Conservation (phyloP, 2,797 vertebrate genomes). For the Neoniphon sammara region DNA sequence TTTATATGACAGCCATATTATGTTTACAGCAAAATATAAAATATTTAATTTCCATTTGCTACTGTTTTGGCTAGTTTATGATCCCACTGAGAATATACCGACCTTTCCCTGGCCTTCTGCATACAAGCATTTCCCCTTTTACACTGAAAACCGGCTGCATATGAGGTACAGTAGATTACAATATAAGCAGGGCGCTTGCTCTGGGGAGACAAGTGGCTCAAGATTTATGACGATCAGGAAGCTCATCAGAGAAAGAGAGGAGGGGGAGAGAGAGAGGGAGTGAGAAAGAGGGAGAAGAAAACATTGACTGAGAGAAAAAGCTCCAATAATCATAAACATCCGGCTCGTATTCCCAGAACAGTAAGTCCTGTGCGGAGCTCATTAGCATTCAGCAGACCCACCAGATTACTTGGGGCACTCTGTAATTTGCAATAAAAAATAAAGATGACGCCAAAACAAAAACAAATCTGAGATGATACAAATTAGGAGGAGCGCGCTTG, state of each 20-base stretch:
- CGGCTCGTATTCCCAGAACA: constrained; percentile 74
- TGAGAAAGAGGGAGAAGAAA: constrained; percentile 57
- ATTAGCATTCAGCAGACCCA: constrained; percentile 80
- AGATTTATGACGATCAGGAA: constrained; percentile 77
- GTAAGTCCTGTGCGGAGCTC: constrained; percentile 70
- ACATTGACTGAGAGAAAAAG: constrained; percentile 78
- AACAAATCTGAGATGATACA: constrained; percentile 85
- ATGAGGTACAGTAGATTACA: constrained; percentile 64
- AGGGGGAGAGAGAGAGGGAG: constrained; percentile 16
- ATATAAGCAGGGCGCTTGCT: constrained; percentile 63
- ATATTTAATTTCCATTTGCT: constrained; percentile 38
- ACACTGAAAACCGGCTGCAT: constrained; percentile 53
- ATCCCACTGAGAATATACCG: constrained; percentile 58
- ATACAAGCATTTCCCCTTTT: constrained; percentile 41
- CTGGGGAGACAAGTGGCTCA: constrained; percentile 52
- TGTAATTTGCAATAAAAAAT: constrained; percentile 87
- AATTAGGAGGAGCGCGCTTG: constrained; percentile 79
- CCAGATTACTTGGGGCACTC: constrained; percentile 81
- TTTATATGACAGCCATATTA: constrained; percentile 23
- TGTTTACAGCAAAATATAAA: constrained; percentile 28
- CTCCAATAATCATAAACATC: constrained; percentile 85
- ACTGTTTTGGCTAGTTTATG: constrained; percentile 54
- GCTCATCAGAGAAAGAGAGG: constrained; percentile 63
- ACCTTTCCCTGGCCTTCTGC: constrained; percentile 59
- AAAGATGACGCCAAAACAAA: constrained; percentile 86